phyloP scores from a whole-genome alignment of 1,140 invertebrate species.

The Grapholita molesta region DNA sequence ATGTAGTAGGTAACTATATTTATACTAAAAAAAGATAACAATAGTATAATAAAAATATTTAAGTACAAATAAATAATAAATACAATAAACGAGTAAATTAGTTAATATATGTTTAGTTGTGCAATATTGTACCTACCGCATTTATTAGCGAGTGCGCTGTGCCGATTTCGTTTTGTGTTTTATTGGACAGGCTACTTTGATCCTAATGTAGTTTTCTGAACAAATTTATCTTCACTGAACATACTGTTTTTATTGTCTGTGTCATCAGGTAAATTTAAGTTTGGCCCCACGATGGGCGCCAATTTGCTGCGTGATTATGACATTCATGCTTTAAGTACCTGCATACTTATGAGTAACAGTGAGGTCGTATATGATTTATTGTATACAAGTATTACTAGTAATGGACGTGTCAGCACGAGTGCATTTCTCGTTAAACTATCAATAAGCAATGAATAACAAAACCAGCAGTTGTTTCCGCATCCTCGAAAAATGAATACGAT shows the following conservation, averaged over 20 bases:
- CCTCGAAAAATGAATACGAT: neutral
- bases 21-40: neutral
- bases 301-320: neutral
- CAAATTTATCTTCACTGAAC: neutral
- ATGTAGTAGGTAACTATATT: neutral
- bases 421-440: neutral
- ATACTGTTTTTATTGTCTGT: neutral
- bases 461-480: neutral
- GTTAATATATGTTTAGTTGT: neutral
- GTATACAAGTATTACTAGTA: neutral
- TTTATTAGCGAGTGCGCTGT: neutral
- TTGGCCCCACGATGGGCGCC: neutral
- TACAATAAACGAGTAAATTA: neutral
- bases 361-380: neutral
- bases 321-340: neutral
- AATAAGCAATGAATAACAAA: neutral
- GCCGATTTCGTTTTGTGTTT: neutral
- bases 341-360: neutral
- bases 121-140: neutral
- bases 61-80: neutral
- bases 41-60: neutral
- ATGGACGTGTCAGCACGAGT: constrained; percentile 3
- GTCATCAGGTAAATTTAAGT: neutral
- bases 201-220: too few species aligned
- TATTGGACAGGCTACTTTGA: neutral